Base-by-base conservation (phyloP, 2,797 vertebrate genomes). In the Syngnathus rostellatus region DNA sequence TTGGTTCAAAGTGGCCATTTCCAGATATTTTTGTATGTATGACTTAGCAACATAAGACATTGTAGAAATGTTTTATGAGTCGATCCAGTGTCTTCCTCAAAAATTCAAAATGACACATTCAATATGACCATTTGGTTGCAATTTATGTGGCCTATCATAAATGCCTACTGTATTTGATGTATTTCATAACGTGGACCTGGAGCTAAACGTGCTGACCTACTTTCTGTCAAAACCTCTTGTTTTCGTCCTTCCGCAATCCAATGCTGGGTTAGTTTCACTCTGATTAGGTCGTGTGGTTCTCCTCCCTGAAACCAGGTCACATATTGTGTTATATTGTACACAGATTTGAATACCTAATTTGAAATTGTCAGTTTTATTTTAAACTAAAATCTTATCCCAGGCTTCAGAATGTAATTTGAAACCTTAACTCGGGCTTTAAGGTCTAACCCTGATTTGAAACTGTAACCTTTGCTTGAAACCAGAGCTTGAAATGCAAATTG, bases 181-280 rank as follows among this genome's bases (percentile, higher is more conserved):
- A 11, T 57, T 16, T 14, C 25, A 57, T 17, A 16, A 3, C 54
- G 8, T 8, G 14, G 23, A 37, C 7, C 6, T 2, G 37, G 54
- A 57, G 37, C 54, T 37, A 58, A 58, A 58, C 55, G 6, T 17
- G 55, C 55, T 37, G 55, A 58, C 55, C 55, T 58, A 58, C 12
- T 38, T 58, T 58, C 55, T 58, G 14, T 38, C 31, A 17, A 37
- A 21, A 53, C 14, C 19, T 58, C 31, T 58, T 58, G 25, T 58
- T 38, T 58, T 10, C 7, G 55, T 58, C 25, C 25, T 38, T 37
- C 55, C 55, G 14, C 6, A 58, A 37, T 6, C 38, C 6, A 38
- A 19, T 21, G 31, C 54, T 31, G 23, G 50, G n/a, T 8, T 19
- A 21, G 54, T 57, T 57, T 57, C 25, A 57, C 25, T 57, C 55